Base-by-base conservation (phyloP, 2,888 invertebrate genomes). In the Steromphala cineraria region DNA sequence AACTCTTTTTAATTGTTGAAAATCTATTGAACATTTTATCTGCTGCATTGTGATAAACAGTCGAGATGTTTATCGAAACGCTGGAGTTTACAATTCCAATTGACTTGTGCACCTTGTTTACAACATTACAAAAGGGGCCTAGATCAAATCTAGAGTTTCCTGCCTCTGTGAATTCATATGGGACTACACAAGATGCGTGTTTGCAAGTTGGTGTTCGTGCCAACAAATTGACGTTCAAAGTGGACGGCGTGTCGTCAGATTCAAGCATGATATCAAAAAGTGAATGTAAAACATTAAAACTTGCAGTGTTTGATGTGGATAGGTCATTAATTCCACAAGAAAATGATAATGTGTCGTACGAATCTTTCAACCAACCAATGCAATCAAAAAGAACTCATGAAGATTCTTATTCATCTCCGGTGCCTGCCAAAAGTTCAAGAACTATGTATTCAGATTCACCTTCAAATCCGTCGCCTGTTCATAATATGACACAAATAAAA, bases 201-300 rank as follows among this genome's bases (percentile, higher is more conserved):
- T 24, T 62, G 13, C 62, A 62, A 24, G 62, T 62, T 24, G 62
- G 28, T 62, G 28, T 62, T 4, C 62, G 62, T 28, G 62, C 62
- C 5, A 62, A 62, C 62, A 62, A 62, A 62, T 24, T 62, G 62
- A 62, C 62, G 62, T 62, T 62, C 62, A 62, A 62, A 62, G 62
- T 62, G 24, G 62, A 62, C 28, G 62, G 62, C 28, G 62, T 62
- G 28, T 62, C 62, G n/a, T 62, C 62, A 62, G 28, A 62, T 28
- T 24, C 62, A 2, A 62, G 62, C 62, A 62, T 62, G 28, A 62
- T 62, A 15, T 62, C 62, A 19, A 62, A 62, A 62, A 62, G 62
- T 62, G 62, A 62, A 62, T 62, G 62, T 28, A 62, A 62, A 62
- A 62, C 62, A 28, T 62, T 62, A 62, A 62, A 62, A 62, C 62